phyloP scores from a whole-genome alignment of 2,888 invertebrate species.

The Dioctria rufipes region DNA sequence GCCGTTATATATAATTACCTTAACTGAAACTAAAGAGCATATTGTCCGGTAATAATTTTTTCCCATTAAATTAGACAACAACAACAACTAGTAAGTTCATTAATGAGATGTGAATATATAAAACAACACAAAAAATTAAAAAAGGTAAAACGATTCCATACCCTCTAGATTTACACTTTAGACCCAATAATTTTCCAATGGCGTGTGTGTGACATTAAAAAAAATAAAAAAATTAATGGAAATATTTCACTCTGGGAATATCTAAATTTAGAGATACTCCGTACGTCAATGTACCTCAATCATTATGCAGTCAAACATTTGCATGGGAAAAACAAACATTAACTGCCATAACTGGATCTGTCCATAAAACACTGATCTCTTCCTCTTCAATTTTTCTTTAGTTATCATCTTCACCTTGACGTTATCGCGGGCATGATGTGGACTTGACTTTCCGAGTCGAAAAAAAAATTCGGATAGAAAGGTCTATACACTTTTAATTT shows the following conservation, averaged over 20 bases:
- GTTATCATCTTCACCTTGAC: constrained; percentile 43
- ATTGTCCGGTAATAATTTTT: too few species aligned
- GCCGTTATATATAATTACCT: too few species aligned
- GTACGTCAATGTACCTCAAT: background rate
- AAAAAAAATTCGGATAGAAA: background rate
- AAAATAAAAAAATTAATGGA: too few species aligned
- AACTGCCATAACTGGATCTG: constrained; percentile 55
- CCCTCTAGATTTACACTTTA: too few species aligned
- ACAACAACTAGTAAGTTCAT: too few species aligned
- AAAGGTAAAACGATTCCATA: too few species aligned
- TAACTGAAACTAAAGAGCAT: too few species aligned
- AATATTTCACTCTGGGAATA: background rate
- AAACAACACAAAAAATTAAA: too few species aligned
- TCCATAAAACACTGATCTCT: constrained; percentile 49
- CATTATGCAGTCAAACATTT: constrained; percentile 33
- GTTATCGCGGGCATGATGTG: constrained; percentile 41
- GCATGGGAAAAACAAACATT: constrained; percentile 56
- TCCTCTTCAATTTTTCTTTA: constrained; percentile 44
- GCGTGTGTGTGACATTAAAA: too few species aligned
- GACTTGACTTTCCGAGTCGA: background rate
- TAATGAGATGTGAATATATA: too few species aligned
- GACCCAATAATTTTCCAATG: too few species aligned
- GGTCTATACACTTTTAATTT: constrained; percentile 16
- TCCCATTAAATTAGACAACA: too few species aligned
- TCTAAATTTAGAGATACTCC: background rate